These are phyloP conservation scores for Eledone cirrhosa DNA, from an alignment of 2,888 invertebrate genomes.

Conservation along the genomic window DNA sequence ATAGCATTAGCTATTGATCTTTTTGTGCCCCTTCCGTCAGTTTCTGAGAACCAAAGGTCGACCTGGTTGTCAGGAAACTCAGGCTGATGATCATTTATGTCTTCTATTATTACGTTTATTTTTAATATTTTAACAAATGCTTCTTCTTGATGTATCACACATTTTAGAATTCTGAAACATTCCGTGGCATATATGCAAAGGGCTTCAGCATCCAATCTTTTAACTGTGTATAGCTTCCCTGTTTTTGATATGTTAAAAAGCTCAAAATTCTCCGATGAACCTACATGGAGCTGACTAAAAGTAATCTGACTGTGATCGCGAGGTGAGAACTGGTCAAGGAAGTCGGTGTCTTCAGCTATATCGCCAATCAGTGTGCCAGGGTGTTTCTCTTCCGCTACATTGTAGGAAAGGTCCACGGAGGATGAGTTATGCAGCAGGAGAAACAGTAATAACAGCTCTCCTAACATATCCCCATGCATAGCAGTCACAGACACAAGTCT, in stretches of 20 bases:
- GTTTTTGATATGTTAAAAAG: constrained; percentile 1
- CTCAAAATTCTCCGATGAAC: background rate
- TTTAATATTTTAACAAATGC: constrained; percentile 50
- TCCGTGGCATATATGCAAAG: constrained; percentile 1
- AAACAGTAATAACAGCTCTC: too few species aligned
- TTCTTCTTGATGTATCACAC: constrained; percentile 29
- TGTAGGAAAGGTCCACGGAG: constrained; percentile 1
- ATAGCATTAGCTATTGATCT: constrained; percentile 40
- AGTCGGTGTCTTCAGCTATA: constrained; percentile 9
- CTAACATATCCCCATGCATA: too few species aligned
- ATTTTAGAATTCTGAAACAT: constrained; percentile 13
- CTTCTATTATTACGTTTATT: constrained; percentile 47
- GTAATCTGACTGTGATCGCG: background rate
- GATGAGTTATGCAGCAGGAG: too few species aligned
- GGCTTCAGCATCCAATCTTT: constrained; percentile 3
- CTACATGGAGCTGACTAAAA: constrained; percentile 2
- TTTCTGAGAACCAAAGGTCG: constrained; percentile 45
- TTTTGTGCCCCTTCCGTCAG: constrained; percentile 41
- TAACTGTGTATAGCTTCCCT: background rate
- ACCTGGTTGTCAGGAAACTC: constrained; percentile 45
- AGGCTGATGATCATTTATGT: constrained; percentile 56
- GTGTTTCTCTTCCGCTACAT: constrained; percentile 11
- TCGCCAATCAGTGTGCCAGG: constrained; percentile 3
- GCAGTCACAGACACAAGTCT: too few species aligned
- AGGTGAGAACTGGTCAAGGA: background rate